Conservation (phyloP, 2,797 vertebrate species). For the Agapornis canus region DNA sequence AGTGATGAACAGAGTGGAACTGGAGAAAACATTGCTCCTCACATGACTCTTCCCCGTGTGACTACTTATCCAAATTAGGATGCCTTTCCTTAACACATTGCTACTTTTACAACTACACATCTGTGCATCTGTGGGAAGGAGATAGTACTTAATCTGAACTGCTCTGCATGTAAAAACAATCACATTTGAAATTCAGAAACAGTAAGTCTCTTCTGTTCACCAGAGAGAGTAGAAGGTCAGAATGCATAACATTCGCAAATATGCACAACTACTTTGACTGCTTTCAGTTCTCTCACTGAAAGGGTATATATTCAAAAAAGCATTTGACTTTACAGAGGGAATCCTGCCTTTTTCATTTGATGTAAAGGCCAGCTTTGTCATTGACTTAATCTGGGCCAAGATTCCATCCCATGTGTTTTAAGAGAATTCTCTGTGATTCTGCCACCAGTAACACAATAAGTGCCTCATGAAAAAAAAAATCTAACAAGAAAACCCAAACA, state of each 20-base stretch:
- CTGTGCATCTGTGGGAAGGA: slow-evolving; percentile 21
- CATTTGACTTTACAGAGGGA: not conserved
- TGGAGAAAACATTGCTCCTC: not conserved
- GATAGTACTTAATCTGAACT: slow-evolving; percentile 5
- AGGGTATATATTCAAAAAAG: not conserved
- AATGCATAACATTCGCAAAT: not conserved
- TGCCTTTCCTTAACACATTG: slow-evolving; percentile 17
- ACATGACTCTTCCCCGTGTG: not conserved
- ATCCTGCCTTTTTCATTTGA: not conserved
- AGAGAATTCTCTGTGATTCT: not conserved
- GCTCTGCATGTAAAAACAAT: slow-evolving; percentile 7
- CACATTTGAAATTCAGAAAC: not conserved
- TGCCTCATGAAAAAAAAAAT: not conserved
- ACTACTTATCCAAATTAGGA: slow-evolving; percentile 42
- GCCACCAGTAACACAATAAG: not conserved
- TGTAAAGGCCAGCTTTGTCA: not conserved
- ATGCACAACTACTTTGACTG: not conserved
- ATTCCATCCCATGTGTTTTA: not conserved
- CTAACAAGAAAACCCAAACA: not conserved
- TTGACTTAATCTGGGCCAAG: not conserved
- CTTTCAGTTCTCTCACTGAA: not conserved
- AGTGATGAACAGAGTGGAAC: not conserved
- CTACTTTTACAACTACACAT: slow-evolving; percentile 23
- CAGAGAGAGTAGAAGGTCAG: not conserved
- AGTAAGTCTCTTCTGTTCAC: not conserved